Percentiles rank a stretch among this genome's conserved stretches.
These are phyloP conservation scores for Nebria ingens DNA, from an alignment of 1,140 invertebrate genomes.

Conservation along the genomic window DNA sequence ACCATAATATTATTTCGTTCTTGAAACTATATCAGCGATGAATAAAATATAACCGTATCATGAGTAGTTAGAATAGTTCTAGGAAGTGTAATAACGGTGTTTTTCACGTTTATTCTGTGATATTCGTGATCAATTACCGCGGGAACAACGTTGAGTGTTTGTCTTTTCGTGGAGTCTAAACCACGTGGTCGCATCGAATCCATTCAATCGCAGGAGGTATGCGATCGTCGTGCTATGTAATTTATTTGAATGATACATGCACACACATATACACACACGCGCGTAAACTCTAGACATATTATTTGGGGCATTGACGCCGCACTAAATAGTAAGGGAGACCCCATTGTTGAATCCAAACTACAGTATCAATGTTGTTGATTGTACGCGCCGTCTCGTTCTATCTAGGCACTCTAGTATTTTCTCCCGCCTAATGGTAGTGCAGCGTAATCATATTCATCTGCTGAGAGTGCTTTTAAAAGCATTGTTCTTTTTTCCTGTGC, in stretches of 20 bases:
- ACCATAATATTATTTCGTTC: not conserved
- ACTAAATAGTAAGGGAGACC: not conserved
- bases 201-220: not conserved
- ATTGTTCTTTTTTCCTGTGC: not conserved
- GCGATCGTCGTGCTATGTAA: slow-evolving; percentile 1
- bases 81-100: not conserved
- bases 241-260: slow-evolving; percentile 9
- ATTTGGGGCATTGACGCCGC: slow-evolving; percentile 1
- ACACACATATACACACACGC: not conserved
- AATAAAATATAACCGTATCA: slow-evolving; percentile 3
- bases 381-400: not conserved
- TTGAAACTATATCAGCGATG: not conserved
- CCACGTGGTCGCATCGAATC: not conserved
- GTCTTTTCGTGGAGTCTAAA: not conserved
- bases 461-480: not conserved
- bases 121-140: slow-evolving; percentile 4
- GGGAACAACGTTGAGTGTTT: not conserved
- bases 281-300: slow-evolving; percentile 3
- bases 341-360: not conserved
- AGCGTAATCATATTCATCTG: not conserved
- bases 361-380: slow-evolving; percentile 3
- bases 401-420: not conserved
- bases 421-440: not conserved
- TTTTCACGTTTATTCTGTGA: not conserved
- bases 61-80: too few relatives aligned